Evolutionary conservation across 2,888 invertebrate species (phyloP), one percentile per base, ranked within the genome.

Genomic region (Spisula subtruncata): DNA sequence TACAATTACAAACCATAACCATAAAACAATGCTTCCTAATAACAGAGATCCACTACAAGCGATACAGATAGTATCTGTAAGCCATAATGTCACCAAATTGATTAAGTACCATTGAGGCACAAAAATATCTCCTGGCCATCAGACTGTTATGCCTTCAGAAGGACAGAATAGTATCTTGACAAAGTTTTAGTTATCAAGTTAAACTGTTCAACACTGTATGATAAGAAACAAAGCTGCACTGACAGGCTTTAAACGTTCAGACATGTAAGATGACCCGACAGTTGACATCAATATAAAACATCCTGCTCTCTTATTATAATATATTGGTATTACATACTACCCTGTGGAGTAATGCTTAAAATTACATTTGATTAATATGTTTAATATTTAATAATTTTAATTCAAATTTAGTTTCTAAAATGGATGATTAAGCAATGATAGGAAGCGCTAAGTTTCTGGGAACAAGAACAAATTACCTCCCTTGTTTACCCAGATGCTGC

Each of bases 31-130:
- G 75, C 35, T 32, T 14, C 35, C 32, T 35, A 35, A 35, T 75
- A 75, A 75, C 75, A 75, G 35, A 75, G 35, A 75, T 35, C 16
- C 14, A 18, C 32, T 35, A 75, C 75, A 75, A 32, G 35, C 75
- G 18, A 32, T 75, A 35, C 29, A 32, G 75, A 75, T 75, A 75
- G 75, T 35, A 75, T 75, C 75, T 75, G 1, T 35, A 75, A 75
- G 75, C 35, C 75, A 32, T 75, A 75, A 75, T 75, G 75, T 75
- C 75, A 75, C 75, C 29, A 35, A 75, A 75, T 35, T 25, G 75
- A 75, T 75, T 35, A 75, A 35, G 35, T 75, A 75, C 35, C 29
- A 66, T 66, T 66, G 25, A 66, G 60, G 60, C 60, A 66, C 60
- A 6, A 66, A 66, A 66, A 66, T 66, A 66, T 66, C 60, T n/a